These are phyloP conservation scores for Blera fallax DNA, from an alignment of 2,888 invertebrate genomes.

Conservation along the genomic window DNA sequence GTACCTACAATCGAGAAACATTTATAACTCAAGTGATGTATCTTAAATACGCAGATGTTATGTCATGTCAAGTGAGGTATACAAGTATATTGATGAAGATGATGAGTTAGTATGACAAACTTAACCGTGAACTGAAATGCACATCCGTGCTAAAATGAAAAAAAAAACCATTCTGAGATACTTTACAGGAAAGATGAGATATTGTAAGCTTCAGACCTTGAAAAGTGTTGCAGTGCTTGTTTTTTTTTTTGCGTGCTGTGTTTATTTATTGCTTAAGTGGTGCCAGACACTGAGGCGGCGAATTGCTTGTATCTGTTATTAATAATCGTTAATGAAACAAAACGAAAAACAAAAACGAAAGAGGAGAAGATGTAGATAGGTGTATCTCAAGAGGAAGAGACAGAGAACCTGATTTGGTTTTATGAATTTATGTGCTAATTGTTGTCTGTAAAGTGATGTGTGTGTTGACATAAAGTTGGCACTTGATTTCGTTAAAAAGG, in stretches of 20 bases:
- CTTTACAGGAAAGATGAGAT: background rate
- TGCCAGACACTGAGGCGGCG: constrained; percentile 55
- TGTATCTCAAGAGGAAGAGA: constrained; percentile 14
- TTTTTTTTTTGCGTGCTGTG: background rate
- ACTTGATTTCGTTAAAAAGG: constrained; percentile 13
- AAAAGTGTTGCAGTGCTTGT: background rate
- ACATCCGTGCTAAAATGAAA: background rate
- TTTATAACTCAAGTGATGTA: background rate
- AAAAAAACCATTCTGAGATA: constrained; percentile 7
- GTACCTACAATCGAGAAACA: too few relatives aligned
- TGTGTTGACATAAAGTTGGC: constrained; percentile 31
- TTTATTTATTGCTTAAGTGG: constrained; percentile 50
- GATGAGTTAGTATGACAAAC: constrained; percentile 27
- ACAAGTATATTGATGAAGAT: constrained; percentile 19
- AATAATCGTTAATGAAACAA: constrained; percentile 51
- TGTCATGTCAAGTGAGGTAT: constrained; percentile 16
- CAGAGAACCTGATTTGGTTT: constrained; percentile 15
- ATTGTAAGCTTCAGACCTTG: constrained; percentile 29
- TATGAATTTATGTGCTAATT: constrained; percentile 40
- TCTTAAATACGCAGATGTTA: background rate
- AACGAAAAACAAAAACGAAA: background rate
- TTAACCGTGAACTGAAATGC: constrained; percentile 43
- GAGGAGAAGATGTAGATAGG: background rate
- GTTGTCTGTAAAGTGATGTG: constrained; percentile 27
- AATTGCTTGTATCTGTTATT: constrained; percentile 32